Evolutionary conservation across 92 coral and sea anemone genomes (phyloP), one percentile per base, ranked within the genome.

Genomic region (Parazoanthus swiftii): DNA sequence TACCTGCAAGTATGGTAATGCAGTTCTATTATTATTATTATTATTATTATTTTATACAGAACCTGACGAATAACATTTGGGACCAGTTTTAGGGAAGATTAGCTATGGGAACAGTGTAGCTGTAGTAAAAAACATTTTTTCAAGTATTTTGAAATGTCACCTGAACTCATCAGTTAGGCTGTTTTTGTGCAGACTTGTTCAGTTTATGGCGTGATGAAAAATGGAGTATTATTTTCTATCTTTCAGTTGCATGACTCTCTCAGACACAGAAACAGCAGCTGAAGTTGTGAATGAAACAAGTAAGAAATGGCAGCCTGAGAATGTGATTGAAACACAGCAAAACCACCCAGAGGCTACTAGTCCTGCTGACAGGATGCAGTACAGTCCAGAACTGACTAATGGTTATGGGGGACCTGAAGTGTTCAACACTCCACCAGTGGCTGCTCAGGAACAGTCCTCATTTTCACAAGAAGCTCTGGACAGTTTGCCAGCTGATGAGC

Each of bases 331-430:
- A 48, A 70, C 81, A 36, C 89, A 79, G 35, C 83, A 73, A 48
- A 89, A 73, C 23, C 88, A 79, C 65, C 42, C 83, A 75, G 92
- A 70, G 68, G 81, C 78, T 36, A 81, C 84, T 48, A 84, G 87
- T 46, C 87, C 87, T 74, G 80, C 88, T n/a, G 93, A 91, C 77
- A 91, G 89, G 86, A 92, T 91, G 88, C 97, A 94, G 84, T 94
- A 91, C 89, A 94, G 97, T 88, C 97, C 97, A 39, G 94, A 91
- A 72, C 91, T 91, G 8, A 88, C 90, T 81, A 94, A 94, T 87
- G 95, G 91, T 59, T 94, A 92, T 75, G 96, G 87, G 44, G 79
- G 85, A n/a, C 86, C 89, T 21, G 94, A 92, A 42, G 89, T 93
- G 44, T 51, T 90, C 81, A 13, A 29, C 48, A 71, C 71, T 67